Evolutionary conservation across 2,888 invertebrate genomes (phyloP).

Genomic region (Sipha maydis): DNA sequence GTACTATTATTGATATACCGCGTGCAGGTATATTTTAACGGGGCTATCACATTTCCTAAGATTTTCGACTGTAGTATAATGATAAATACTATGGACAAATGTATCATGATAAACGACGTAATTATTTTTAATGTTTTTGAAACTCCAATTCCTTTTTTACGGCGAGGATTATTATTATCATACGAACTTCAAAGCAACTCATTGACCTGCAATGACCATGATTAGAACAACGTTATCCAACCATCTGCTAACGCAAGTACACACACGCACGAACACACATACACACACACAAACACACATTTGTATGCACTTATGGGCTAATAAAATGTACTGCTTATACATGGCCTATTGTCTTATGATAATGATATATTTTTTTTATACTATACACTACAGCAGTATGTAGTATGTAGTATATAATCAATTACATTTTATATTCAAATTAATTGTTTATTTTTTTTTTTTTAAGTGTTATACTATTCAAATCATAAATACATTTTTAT

Average conservation of each 20-base stretch:
- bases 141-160: not conserved
- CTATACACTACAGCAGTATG: not conserved
- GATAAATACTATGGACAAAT: not conserved
- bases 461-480: not conserved
- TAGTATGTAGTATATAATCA: no score
- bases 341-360: not conserved
- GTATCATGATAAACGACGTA: not conserved
- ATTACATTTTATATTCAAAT: not conserved
- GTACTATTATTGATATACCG: no score
- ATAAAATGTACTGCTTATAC: not conserved
- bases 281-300: not conserved
- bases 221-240: conserved; percentile 38
- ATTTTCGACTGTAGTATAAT: no score
- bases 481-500: not conserved
- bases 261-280: not conserved
- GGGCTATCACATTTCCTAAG: no score
- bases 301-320: not conserved
- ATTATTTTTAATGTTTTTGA: conserved; percentile 8
- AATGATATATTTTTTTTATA: not conserved
- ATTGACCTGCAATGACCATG: conserved; percentile 10
- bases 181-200: not conserved
- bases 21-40: no score
- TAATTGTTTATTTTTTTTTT: not conserved
- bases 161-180: not conserved
- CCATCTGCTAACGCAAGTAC: not conserved